Percentiles rank a stretch among this genome's conserved stretches.
Conservation (phyloP, 2,797 vertebrate genomes). For the Echiichthys vipera region DNA sequence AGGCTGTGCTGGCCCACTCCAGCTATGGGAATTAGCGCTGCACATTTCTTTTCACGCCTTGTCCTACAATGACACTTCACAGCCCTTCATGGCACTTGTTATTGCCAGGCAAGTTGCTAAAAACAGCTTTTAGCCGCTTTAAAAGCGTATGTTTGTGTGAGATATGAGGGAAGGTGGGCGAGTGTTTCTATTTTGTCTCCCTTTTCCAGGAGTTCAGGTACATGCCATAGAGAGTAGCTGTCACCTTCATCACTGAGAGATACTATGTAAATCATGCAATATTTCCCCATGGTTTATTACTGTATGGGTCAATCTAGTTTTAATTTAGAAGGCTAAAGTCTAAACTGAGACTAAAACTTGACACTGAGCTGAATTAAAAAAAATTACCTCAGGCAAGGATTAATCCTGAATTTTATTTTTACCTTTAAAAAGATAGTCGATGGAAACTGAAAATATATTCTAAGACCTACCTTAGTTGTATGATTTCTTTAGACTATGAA, state of each 20-base stretch:
- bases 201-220: slow-evolving; percentile 48
- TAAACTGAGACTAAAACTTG: background rate
- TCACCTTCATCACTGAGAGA: slow-evolving; percentile 23
- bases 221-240: slow-evolving; percentile 23
- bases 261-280: slow-evolving; percentile 18
- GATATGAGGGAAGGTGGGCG: slow-evolving; percentile 46
- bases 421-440: slow-evolving; percentile 1
- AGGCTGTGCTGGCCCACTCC: slow-evolving; percentile 60
- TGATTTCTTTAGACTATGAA: slow-evolving; percentile 3
- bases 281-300: background rate
- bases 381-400: background rate
- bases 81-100: slow-evolving; percentile 50
- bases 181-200: slow-evolving; percentile 34
- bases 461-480: background rate
- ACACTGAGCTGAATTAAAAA: slow-evolving; percentile 19
- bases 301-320: slow-evolving; percentile 14
- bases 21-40: slow-evolving; percentile 60
- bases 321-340: slow-evolving; percentile 13
- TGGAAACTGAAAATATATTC: background rate
- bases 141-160: slow-evolving; percentile 53
- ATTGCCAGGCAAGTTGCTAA: slow-evolving; percentile 67
- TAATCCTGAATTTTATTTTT: slow-evolving; percentile 4
- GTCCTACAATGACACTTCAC: slow-evolving; percentile 61
- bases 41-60: slow-evolving; percentile 46
- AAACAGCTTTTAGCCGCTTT: slow-evolving; percentile 65